Percentiles rank a stretch among this genome's conserved stretches.
phyloP scores from a whole-genome alignment of 2,797 vertebrate genomes.

The Sarcophilus harrisii region DNA sequence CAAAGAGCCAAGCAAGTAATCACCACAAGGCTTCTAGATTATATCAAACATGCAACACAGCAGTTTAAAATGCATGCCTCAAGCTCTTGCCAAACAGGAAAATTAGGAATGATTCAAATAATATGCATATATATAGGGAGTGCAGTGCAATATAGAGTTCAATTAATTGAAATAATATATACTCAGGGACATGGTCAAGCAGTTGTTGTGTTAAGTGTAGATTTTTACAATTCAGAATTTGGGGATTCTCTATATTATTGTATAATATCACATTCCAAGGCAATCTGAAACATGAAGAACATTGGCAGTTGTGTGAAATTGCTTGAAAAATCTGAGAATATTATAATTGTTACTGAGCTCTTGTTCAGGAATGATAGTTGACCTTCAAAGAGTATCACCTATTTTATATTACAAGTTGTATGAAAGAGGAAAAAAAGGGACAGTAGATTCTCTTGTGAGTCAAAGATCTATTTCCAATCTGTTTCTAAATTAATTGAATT shows the following conservation, averaged over 20 bases:
- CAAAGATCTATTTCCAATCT: not conserved
- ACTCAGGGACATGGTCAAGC: not conserved
- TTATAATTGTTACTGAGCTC: not conserved
- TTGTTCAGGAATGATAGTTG: not conserved
- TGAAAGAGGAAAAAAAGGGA: not conserved
- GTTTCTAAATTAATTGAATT: not conserved
- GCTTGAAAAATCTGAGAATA: not conserved
- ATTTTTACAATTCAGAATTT: not conserved
- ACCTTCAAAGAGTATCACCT: not conserved
- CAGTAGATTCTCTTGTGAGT: not conserved
- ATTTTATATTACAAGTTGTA: not conserved
- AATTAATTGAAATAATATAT: not conserved
- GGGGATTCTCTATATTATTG: not conserved
- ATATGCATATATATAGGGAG: not conserved
- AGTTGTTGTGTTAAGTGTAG: not conserved
- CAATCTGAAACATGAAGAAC: not conserved
- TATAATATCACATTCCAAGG: not conserved
- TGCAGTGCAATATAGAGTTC: fast-evolving
- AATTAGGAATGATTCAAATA: not conserved
- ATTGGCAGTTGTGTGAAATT: not conserved
- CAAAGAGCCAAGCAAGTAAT: not conserved
- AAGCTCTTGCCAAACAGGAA: not conserved
- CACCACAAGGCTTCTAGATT: not conserved
- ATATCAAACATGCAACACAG: not conserved
- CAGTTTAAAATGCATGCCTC: not conserved